Base-by-base conservation (phyloP, 2,797 vertebrate genomes). In the Malacoctenus gilli region DNA sequence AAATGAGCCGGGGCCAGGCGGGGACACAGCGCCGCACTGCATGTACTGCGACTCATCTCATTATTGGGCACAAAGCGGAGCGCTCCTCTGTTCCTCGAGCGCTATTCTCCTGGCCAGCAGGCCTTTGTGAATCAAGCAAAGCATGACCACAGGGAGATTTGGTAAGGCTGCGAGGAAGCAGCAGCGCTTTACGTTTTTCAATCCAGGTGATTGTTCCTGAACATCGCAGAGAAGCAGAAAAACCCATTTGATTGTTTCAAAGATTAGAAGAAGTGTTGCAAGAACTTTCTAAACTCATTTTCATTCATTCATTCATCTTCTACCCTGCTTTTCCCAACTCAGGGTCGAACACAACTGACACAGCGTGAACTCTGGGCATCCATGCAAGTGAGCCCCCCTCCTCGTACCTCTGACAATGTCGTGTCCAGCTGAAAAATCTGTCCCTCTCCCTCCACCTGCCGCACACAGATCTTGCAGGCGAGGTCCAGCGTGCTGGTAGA, bases 361-460 rank as follows among this genome's bases (percentile, higher is more conserved):
- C n/a, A n/a, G n/a, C n/a, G n/a, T n/a, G n/a, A n/a, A n/a, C n/a
- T n/a, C n/a, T n/a, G n/a, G 25, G 1, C 5, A 28, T 3, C 25
- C 25, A 28, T 28, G 15, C 42, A 34, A 23, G 15, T 10, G 16
- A n/a, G n/a, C n/a, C n/a, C 21, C 3, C 43, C 6, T 1, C 2
- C 64, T 80, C 25, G 8, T 78, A 99, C 97, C 94, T 99, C 96
- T 18, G 94, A 94, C 60, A 99, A 76, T 0, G 93, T 93, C 23
- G 94, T 97, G 88, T 94, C 94, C 42, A 99, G 93, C 85, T 99
- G 97, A 79, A 99, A 98, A 64, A 99, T 99, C 88, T 99, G 96
- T 2, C 97, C 97, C 72, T 99, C 97, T 37, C 97, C 97, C 85
- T 99, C 96, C 0, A 99, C 96, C 85, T 99, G 97, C 3, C 96